Evolutionary conservation across 2,888 invertebrate genomes (phyloP).

Genomic region (Bedellia somnulentella): DNA sequence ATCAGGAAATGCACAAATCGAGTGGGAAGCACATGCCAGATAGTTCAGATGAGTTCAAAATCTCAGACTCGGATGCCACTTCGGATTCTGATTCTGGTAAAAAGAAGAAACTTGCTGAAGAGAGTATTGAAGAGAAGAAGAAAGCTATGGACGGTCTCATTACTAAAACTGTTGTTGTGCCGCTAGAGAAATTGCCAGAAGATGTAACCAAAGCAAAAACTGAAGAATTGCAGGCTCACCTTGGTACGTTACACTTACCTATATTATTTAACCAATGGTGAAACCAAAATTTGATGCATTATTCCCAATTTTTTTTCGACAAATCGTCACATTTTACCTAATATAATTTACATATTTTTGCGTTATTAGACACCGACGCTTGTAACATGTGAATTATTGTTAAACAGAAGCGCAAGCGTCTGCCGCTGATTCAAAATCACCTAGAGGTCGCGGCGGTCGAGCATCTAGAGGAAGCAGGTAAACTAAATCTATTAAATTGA

Average conservation of each 20-base stretch:
- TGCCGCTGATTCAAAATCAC: too few relatives aligned
- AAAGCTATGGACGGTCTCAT: slow-evolving; percentile 28
- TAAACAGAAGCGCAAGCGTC: too few relatives aligned
- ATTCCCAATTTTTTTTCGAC: background rate
- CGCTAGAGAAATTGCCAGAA: slow-evolving; percentile 40
- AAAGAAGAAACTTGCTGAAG: slow-evolving; percentile 39
- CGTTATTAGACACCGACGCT: too few relatives aligned
- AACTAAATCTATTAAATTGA: too few relatives aligned
- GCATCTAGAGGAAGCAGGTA: too few relatives aligned
- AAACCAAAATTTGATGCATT: background rate
- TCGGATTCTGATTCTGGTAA: slow-evolving; percentile 30
- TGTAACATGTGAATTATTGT: too few relatives aligned
- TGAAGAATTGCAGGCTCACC: slow-evolving; percentile 31
- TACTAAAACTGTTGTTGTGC: slow-evolving; percentile 40
- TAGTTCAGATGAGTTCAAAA: slow-evolving; percentile 51
- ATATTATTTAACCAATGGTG: too few relatives aligned
- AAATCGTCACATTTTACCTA: too few relatives aligned
- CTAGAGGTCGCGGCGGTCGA: too few relatives aligned
- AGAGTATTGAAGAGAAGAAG: slow-evolving; percentile 24
- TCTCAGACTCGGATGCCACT: slow-evolving; percentile 27
- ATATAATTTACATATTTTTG: too few relatives aligned
- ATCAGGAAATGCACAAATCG: slow-evolving; percentile 55
- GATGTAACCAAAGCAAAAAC: slow-evolving; percentile 37
- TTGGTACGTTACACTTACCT: slow-evolving; percentile 23
- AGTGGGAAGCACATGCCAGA: slow-evolving; percentile 58